phyloP scores from a whole-genome alignment of 2,888 invertebrate species.

The Drosophila setosimentum region DNA sequence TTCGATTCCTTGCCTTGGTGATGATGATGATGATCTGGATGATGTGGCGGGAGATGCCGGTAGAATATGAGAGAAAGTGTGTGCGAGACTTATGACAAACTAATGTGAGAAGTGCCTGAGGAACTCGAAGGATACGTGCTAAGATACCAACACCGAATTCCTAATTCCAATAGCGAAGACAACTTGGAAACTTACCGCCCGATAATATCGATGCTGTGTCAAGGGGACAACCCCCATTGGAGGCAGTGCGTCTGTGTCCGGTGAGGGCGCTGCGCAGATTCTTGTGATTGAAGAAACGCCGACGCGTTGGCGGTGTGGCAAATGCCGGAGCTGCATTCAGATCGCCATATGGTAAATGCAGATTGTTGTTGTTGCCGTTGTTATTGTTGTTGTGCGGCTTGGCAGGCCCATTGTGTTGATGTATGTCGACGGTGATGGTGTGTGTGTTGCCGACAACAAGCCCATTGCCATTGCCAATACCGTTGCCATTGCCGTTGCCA shows the following conservation, averaged over 20 bases:
- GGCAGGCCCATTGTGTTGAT: slow-evolving; percentile 52
- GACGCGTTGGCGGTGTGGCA: slow-evolving; percentile 92
- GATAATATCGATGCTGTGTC: slow-evolving; percentile 83
- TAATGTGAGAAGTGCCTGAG: slow-evolving; percentile 10
- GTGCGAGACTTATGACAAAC: slow-evolving; percentile 10
- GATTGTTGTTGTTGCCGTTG: slow-evolving; percentile 51
- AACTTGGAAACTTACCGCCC: slow-evolving; percentile 74
- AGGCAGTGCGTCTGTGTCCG: slow-evolving; percentile 83
- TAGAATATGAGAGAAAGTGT: slow-evolving; percentile 21
- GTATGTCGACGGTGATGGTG: slow-evolving; percentile 71
- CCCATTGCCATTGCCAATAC: slow-evolving; percentile 56
- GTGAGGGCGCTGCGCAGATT: slow-evolving; percentile 92
- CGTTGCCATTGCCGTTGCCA: slow-evolving; percentile 45
- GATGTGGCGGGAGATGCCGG: slow-evolving; percentile 21
- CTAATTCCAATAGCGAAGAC: background rate
- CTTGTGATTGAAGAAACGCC: slow-evolving; percentile 93
- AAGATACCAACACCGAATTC: slow-evolving; percentile 26
- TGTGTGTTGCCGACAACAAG: slow-evolving; percentile 60
- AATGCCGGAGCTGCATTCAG: slow-evolving; percentile 88
- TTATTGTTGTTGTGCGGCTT: slow-evolving; percentile 51
- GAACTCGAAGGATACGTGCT: slow-evolving; percentile 1
- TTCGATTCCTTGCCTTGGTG: slow-evolving; percentile 78
- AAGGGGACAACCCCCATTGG: slow-evolving; percentile 85
- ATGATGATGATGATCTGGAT: slow-evolving; percentile 38
- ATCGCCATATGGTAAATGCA: slow-evolving; percentile 72